A percentile compares a stretch with the other conserved stretches of the same genome.
Conservation (phyloP, 64 coral and sea anemone genomes). For the Dendronephthya gigantea region DNA sequence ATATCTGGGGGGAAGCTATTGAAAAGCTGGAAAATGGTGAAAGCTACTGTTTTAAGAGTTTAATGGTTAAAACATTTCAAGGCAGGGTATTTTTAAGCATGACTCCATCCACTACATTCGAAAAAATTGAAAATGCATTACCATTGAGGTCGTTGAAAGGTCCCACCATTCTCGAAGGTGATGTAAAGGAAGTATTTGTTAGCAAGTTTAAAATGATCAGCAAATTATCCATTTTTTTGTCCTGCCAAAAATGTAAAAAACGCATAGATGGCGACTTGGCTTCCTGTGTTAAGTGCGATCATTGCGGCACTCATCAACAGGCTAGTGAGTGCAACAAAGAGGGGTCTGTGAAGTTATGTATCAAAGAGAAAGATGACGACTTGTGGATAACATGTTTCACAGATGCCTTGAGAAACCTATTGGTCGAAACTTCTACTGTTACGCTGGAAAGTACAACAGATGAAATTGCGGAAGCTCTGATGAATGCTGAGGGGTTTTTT, state of each 20-base stretch:
- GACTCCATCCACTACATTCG: not conserved
- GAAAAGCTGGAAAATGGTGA: conserved; percentile 12
- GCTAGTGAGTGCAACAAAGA: conserved; percentile 11
- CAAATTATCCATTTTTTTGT: conserved; percentile 23
- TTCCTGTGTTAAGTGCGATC: conserved; percentile 24
- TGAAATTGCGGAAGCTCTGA: conserved; percentile 10
- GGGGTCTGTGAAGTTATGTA: conserved; percentile 25
- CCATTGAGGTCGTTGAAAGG: conserved; percentile 28
- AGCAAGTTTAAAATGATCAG: conserved; percentile 35
- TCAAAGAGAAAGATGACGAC: conserved; percentile 7
- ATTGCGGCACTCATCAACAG: conserved; percentile 30
- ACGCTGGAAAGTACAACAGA: conserved; percentile 27
- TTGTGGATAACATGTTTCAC: conserved; percentile 31
- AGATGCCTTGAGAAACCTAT: not conserved
- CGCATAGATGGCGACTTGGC: not conserved
- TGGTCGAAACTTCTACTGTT: not conserved
- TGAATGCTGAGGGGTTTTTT: conserved; percentile 23
- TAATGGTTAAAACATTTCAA: conserved; percentile 22
- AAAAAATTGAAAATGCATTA: not conserved
- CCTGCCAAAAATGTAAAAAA: conserved; percentile 27
- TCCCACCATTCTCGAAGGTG: not conserved
- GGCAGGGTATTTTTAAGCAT: conserved; percentile 21
- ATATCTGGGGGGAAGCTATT: conserved; percentile 14
- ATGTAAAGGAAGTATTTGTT: not conserved
- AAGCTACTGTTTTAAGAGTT: conserved; percentile 20